Base-by-base conservation (phyloP, 2,888 invertebrate species). In the Dryococelus australis region DNA sequence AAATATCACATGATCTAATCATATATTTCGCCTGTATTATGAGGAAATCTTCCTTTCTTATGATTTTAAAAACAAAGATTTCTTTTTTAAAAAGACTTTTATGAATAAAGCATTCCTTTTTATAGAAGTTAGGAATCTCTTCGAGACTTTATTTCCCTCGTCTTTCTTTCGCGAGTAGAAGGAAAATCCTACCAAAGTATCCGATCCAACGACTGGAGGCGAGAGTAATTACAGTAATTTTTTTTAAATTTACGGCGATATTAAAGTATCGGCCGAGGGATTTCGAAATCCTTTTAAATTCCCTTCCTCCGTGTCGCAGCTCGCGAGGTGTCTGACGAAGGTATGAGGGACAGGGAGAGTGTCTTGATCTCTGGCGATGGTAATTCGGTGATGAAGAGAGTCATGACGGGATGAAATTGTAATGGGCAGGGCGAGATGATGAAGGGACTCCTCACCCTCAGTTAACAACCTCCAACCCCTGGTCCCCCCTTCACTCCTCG, bases 341-440 rank as follows among this genome's bases (percentile, higher is more conserved):
- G 65, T 1, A n/a, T 8, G 65, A 8, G 65, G n/a, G 1, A 24
- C 13, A 65, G 65, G n/a, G 65, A 24, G 6, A 1, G 65, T 65
- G 65, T 65, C 65, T 65, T 65, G 65, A 65, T n/a, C 65, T 65
- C 65, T n/a, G 24, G 65, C 65, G 65, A 65, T 65, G 65, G 65
- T 65, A 65, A 65, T 65, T 65, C 65, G 65, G 65, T 65, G 65
- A 65, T n/a, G 65, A 65, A 65, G 65, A 65, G 65, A n/a, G 65
- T 65, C 65, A n/a, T n/a, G 65, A 65, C 65, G n/a, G 65, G 65
- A 65, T 65, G 65, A n/a, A n/a, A 65, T 65, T 65, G 65, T 65
- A 65, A 65, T 65, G 65, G 65, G 65, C 65, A 65, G 65, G 65
- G 65, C 65, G 65, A 65, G 65, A 65, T 65, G 65, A 65, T 65